Evolutionary conservation across 2,888 invertebrate species (phyloP).

Genomic region (Drosophila leonis): DNA sequence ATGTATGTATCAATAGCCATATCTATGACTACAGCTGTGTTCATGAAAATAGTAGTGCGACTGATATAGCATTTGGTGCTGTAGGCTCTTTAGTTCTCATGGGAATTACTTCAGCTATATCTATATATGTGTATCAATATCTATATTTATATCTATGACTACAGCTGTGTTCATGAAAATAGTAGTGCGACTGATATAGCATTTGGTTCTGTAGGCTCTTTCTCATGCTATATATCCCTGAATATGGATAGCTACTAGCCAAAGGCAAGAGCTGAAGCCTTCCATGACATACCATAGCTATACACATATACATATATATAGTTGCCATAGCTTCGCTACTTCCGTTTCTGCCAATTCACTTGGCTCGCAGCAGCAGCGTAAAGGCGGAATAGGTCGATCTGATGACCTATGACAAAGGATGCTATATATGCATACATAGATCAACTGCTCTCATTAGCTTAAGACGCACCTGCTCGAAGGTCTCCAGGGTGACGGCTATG

Average conservation of each 20-base stretch:
- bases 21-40: neutral
- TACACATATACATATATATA: neutral
- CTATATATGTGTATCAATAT: no score
- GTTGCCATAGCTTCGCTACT: neutral
- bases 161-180: no score
- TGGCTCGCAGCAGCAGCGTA: constrained; percentile 73
- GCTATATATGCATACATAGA: neutral
- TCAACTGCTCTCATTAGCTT: no score
- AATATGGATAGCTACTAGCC: neutral
- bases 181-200: no score
- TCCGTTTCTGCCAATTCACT: constrained; percentile 27
- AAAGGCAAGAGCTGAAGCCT: neutral
- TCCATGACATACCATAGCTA: neutral
- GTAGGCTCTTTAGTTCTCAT: neutral
- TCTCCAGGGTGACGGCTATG: constrained; percentile 86
- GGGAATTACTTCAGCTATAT: no score
- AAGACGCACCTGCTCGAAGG: constrained; percentile 86
- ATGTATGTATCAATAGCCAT: neutral
- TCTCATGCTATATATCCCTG: no score
- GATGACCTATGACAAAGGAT: constrained; percentile 76
- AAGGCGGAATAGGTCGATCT: constrained; percentile 78
- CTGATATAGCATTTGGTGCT: no score
- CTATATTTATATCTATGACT: no score
- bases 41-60: no score
- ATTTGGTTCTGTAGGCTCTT: no score